These are phyloP conservation scores for Turnix velox DNA, from an alignment of 2,113 vertebrate species.

Conservation along the genomic window DNA sequence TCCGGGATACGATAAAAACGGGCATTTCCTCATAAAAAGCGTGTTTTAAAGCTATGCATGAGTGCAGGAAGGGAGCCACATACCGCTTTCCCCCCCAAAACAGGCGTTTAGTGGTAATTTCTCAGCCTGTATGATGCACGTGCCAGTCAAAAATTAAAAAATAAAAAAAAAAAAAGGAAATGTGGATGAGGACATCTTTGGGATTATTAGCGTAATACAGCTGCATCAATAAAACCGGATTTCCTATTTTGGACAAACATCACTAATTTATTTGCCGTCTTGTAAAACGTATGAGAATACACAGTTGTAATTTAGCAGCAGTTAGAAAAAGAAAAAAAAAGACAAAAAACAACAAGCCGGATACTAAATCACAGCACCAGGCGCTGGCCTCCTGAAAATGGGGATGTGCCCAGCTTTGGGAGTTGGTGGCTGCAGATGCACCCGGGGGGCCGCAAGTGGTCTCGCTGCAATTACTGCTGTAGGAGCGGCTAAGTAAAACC, in stretches of 20 bases:
- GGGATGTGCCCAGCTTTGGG: not conserved
- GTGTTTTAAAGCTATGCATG: not conserved
- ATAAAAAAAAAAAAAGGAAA: not conserved
- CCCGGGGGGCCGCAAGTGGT: not conserved
- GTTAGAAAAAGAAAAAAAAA: not conserved
- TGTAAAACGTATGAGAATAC: not conserved
- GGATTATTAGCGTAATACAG: not conserved
- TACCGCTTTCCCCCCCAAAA: not conserved
- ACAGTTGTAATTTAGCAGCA: not conserved
- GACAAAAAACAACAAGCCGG: too few relatives aligned
- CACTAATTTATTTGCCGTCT: not conserved
- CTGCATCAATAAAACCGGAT: not conserved
- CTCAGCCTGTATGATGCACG: not conserved
- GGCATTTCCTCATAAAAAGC: not conserved
- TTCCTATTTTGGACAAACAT: constrained; percentile 15
- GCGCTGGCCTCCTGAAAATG: not conserved
- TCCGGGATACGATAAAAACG: not conserved
- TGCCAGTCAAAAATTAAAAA: not conserved
- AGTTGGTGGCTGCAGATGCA: not conserved
- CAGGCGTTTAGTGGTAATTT: not conserved
- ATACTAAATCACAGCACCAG: not conserved
- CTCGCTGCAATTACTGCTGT: not conserved
- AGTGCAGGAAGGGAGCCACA: not conserved
- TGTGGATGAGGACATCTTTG: not conserved
- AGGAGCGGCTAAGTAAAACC: not conserved